Conservation (phyloP, 2,888 invertebrate genomes). For the Aspidiotus rigidus region DNA sequence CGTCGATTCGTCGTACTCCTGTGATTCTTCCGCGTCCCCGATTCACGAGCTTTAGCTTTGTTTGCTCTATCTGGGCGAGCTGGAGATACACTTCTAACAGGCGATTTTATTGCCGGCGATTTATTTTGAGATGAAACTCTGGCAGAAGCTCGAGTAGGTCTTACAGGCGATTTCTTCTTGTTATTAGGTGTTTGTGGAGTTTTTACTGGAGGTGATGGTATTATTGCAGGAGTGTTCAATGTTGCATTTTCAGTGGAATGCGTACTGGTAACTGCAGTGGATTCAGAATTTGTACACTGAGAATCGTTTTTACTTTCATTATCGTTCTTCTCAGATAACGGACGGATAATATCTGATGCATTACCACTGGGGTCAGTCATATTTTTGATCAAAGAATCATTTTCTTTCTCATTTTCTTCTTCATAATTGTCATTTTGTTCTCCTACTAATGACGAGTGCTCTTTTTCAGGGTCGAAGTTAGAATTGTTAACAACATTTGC, state of each 20-base stretch:
- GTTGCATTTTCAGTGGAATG: background rate
- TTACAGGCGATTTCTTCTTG: conserved; percentile 51
- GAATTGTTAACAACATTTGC: conserved; percentile 31
- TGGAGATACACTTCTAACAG: conserved; percentile 61
- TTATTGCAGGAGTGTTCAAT: background rate
- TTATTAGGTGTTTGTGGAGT: conserved; percentile 37
- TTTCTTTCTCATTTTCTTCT: background rate
- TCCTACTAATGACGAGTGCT: background rate
- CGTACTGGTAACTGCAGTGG: background rate
- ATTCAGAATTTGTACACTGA: background rate
- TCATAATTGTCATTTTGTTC: background rate
- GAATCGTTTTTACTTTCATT: conserved; percentile 15
- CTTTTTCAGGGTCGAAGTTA: conserved; percentile 8
- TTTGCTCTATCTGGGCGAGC: conserved; percentile 36
- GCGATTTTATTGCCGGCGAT: conserved; percentile 49
- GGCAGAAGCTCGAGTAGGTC: conserved; percentile 53
- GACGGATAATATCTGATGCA: background rate
- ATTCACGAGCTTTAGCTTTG: conserved; percentile 35
- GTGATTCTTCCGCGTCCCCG: conserved; percentile 45
- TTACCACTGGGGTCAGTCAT: background rate
- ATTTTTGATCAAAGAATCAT: background rate
- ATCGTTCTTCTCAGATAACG: conserved; percentile 13
- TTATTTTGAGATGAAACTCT: conserved; percentile 52
- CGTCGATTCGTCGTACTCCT: conserved; percentile 34
- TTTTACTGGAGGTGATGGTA: conserved; percentile 34